phyloP scores from a whole-genome alignment of 1,140 invertebrate genomes.

The Euura saliciscinereae region DNA sequence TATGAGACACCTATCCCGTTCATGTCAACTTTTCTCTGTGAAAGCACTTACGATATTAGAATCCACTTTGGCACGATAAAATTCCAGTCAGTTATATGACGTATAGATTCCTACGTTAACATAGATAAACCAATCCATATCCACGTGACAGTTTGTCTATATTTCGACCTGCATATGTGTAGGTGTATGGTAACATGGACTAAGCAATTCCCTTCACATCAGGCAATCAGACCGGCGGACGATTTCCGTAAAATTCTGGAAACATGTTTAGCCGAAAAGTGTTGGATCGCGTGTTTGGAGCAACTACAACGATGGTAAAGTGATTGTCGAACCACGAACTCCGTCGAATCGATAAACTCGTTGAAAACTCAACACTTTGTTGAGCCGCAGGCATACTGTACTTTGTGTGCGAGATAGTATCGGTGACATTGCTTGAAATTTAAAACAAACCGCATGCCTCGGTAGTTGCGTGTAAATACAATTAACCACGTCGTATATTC shows the following conservation, averaged over 20 bases:
- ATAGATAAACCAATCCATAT: no score
- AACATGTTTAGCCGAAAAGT: no score
- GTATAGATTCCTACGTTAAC: no score
- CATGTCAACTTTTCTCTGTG: neutral
- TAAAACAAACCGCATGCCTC: neutral
- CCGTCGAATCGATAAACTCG: neutral
- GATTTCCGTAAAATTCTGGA: no score
- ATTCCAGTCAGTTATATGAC: neutral
- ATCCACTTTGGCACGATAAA: neutral
- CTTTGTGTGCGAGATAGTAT: neutral
- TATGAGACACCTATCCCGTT: neutral
- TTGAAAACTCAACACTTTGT: neutral
- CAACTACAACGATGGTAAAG: no score
- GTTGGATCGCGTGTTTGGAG: no score
- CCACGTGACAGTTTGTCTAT: no score
- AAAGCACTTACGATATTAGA: conserved; percentile 4
- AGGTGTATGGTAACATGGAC: no score
- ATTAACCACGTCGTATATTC: neutral
- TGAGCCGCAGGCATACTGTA: neutral
- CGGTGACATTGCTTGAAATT: neutral
- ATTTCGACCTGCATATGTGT: no score
- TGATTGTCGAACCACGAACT: no score
- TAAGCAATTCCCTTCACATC: no score
- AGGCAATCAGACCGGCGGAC: no score
- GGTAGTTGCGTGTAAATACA: neutral